Evolutionary conservation across 1,140 invertebrate species (phyloP).

Genomic region (Tigriopus japonicus): DNA sequence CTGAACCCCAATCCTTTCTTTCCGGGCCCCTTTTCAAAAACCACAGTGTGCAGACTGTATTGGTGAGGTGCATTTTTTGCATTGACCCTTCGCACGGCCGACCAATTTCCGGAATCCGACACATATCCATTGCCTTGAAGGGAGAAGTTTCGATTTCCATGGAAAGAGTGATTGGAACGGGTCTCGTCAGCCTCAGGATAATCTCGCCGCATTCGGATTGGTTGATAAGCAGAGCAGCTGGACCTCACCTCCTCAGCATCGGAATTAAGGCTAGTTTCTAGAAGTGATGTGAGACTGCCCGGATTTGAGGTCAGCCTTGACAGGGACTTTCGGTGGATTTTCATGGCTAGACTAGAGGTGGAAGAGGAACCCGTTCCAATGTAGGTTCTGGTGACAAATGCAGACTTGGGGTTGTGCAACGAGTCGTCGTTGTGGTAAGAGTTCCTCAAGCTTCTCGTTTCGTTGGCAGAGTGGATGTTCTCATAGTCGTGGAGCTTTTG

Average conservation of each 20-base stretch:
- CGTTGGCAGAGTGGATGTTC: not conserved
- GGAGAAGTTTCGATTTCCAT: not conserved
- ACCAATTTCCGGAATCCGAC: not conserved
- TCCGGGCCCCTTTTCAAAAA: slow-evolving; percentile 28
- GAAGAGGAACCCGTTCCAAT: not conserved
- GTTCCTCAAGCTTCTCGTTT: not conserved
- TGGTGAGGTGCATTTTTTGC: slow-evolving; percentile 2
- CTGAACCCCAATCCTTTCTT: slow-evolving; percentile 34
- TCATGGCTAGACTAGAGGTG: not conserved
- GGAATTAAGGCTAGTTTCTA: slow-evolving; percentile 1
- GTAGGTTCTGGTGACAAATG: slow-evolving; percentile 6
- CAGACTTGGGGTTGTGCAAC: not conserved
- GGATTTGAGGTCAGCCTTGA: not conserved
- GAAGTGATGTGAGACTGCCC: not conserved
- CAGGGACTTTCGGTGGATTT: not conserved
- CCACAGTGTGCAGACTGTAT: slow-evolving; percentile 21
- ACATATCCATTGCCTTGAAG: not conserved
- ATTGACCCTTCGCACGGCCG: not conserved
- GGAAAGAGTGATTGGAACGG: not conserved
- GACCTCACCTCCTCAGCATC: not conserved
- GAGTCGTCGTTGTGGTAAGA: not conserved
- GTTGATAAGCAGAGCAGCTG: not conserved
- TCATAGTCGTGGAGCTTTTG: not conserved
- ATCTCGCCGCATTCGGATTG: not conserved
- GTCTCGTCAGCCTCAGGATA: not conserved